Conservation (phyloP, 2,113 vertebrate species). For the Calcarius ornatus region DNA sequence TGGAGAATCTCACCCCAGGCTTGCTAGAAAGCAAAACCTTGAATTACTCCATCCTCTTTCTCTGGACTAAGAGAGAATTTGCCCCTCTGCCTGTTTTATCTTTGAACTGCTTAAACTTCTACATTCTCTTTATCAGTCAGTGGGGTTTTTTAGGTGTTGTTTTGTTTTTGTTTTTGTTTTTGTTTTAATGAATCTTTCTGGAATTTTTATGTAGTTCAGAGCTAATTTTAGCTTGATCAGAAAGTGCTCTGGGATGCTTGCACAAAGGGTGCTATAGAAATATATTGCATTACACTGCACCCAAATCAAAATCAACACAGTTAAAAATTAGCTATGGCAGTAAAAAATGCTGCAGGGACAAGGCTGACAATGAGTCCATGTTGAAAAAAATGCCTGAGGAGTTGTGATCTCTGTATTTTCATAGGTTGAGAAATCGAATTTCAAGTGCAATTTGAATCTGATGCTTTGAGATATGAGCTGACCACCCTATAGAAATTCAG, state of each 20-base stretch:
- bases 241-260: neutral
- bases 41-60: neutral
- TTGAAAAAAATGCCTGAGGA: neutral
- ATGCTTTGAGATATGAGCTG: neutral
- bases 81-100: neutral
- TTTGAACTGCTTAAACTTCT: neutral
- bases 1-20: neutral
- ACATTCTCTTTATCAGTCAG: neutral
- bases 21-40: neutral
- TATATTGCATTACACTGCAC: neutral
- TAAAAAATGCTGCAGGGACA: neutral
- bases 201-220: neutral
- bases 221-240: conserved; percentile 7
- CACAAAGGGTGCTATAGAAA: neutral
- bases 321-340: neutral
- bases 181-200: neutral
- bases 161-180: neutral
- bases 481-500: neutral
- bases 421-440: neutral
- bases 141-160: fast-evolving
- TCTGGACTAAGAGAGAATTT: neutral
- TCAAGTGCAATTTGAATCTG: neutral
- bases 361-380: neutral
- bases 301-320: neutral
- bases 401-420: neutral